phyloP scores from a whole-genome alignment of 2,113 vertebrate species.

The Neodon shergylaensis region DNA sequence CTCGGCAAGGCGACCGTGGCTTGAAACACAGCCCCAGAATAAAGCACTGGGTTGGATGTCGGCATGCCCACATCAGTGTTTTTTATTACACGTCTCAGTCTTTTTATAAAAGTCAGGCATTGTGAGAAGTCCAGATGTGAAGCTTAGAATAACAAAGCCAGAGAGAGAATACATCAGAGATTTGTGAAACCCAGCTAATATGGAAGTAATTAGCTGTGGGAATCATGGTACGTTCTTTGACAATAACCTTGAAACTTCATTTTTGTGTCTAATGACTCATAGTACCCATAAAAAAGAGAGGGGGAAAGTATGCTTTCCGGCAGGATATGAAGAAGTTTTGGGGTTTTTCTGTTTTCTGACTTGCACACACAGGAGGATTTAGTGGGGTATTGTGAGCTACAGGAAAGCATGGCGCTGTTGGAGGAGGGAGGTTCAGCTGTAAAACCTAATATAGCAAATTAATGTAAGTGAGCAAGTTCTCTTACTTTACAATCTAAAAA shows the following conservation, averaged over 20 bases:
- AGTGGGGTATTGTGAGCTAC: neutral
- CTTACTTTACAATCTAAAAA: neutral
- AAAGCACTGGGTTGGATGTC: neutral
- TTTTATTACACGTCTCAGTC: neutral
- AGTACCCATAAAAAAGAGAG: constrained; percentile 54
- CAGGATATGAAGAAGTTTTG: neutral
- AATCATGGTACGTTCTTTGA: constrained; percentile 36
- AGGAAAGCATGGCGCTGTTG: neutral
- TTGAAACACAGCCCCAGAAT: neutral
- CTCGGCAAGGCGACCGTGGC: neutral
- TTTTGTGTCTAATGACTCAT: constrained; percentile 64
- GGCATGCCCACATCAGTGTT: neutral
- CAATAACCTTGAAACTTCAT: constrained; percentile 67
- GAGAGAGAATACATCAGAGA: constrained; percentile 11
- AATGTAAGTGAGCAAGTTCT: neutral
- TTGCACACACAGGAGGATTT: neutral
- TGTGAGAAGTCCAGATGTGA: constrained; percentile 33
- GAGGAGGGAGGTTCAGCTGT: neutral
- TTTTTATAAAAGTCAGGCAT: constrained; percentile 50
- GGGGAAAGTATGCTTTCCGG: neutral
- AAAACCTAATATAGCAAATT: neutral
- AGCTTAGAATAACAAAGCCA: constrained; percentile 44
- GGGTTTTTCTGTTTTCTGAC: neutral
- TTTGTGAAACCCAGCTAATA: constrained; percentile 37
- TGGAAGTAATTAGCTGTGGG: constrained; percentile 31